phyloP scores from a whole-genome alignment of 1,140 invertebrate species.

The Drosophila ercepeae region DNA sequence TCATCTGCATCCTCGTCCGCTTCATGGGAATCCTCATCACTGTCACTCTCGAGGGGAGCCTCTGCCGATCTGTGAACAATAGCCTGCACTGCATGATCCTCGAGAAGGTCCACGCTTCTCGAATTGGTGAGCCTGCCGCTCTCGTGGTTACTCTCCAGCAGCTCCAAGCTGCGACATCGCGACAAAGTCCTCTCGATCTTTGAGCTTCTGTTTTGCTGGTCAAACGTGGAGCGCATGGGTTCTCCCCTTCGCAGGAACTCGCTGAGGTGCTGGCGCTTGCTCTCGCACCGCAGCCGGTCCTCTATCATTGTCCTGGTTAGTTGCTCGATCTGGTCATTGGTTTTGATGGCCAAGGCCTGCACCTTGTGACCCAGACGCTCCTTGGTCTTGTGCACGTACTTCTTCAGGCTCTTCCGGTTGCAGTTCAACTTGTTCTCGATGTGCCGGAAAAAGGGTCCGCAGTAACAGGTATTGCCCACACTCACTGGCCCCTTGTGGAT shows the following conservation, averaged over 20 bases:
- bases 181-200: conserved; percentile 86
- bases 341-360: conserved; percentile 90
- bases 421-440: conserved; percentile 93
- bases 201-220: conserved; percentile 85
- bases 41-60: conserved; percentile 37
- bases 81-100: conserved; percentile 49
- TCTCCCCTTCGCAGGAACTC: conserved; percentile 84
- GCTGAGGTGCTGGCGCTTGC: conserved; percentile 87
- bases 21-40: conserved; percentile 45
- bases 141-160: conserved; percentile 85
- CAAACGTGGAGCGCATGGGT: conserved; percentile 57
- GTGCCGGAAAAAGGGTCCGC: conserved; percentile 91
- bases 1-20: neutral
- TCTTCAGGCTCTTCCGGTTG: conserved; percentile 93
- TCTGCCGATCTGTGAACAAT: conserved; percentile 65
- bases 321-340: conserved; percentile 90
- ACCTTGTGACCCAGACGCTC: conserved; percentile 94
- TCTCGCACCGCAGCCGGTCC: conserved; percentile 87
- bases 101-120: conserved; percentile 65
- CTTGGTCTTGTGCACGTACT: conserved; percentile 92
- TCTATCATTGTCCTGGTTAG: conserved; percentile 87
- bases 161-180: conserved; percentile 87
- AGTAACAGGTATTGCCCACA: conserved; percentile 91
- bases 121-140: conserved; percentile 82
- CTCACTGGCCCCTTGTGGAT: conserved; percentile 97